Conservation (phyloP, 2,888 invertebrate species). For the Volucella bombylans region DNA sequence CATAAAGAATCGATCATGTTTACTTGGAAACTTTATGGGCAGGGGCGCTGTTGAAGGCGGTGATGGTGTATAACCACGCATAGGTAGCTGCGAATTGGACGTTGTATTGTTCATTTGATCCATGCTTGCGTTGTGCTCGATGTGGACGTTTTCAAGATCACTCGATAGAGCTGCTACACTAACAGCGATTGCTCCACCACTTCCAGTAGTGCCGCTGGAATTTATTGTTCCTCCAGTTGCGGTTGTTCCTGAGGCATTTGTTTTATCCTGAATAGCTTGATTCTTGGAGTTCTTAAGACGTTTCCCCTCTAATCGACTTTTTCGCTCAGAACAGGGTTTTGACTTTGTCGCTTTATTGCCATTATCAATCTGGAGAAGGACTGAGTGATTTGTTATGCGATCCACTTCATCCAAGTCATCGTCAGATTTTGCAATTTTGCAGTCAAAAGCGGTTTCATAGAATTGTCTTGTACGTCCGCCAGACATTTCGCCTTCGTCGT, state of each 20-base stretch:
- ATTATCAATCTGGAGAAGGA: conserved; percentile 85
- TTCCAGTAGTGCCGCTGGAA: conserved; percentile 61
- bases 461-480: conserved; percentile 87
- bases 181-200: conserved; percentile 66
- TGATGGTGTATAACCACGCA: conserved; percentile 90
- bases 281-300: conserved; percentile 81
- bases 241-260: conserved; percentile 70
- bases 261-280: conserved; percentile 80
- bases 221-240: conserved; percentile 68
- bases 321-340: conserved; percentile 75
- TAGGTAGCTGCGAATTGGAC: conserved; percentile 85
- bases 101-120: conserved; percentile 82
- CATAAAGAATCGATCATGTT: conserved; percentile 86
- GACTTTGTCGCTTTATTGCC: conserved; percentile 76
- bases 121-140: conserved; percentile 79
- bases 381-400: conserved; percentile 90
- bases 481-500: conserved; percentile 83
- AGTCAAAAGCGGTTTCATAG: conserved; percentile 95
- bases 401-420: conserved; percentile 91
- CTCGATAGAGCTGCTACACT: conserved; percentile 78
- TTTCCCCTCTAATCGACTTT: conserved; percentile 80
- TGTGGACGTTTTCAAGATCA: conserved; percentile 86
- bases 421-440: conserved; percentile 91
- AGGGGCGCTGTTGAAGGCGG: conserved; percentile 93
- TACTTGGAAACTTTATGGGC: conserved; percentile 90